Conservation (phyloP, 1,140 invertebrate species). For the Delia radicum region DNA sequence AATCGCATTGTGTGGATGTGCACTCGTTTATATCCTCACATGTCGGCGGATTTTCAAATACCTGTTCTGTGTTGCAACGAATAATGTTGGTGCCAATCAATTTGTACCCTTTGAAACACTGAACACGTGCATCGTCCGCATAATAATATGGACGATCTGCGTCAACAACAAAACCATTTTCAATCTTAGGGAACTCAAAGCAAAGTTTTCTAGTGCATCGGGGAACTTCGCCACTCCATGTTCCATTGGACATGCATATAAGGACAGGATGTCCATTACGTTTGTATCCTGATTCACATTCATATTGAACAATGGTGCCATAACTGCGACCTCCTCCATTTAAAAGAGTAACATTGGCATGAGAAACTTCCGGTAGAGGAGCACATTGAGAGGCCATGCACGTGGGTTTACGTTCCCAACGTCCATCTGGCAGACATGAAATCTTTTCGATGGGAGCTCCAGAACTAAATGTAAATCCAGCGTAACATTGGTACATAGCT, state of each 20-base stretch:
- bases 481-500: conserved; percentile 95
- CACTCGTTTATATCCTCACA: conserved; percentile 96
- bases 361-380: conserved; percentile 81
- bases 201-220: conserved; percentile 84
- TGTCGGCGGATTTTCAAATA: conserved; percentile 80
- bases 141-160: conserved; percentile 74
- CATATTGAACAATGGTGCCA: conserved; percentile 91
- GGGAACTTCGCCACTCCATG: conserved; percentile 91
- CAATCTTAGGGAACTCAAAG: conserved; percentile 77
- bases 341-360: conserved; percentile 84
- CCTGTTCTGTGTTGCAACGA: conserved; percentile 81
- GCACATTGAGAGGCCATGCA: conserved; percentile 92
- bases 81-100: conserved; percentile 83
- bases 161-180: conserved; percentile 83
- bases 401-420: conserved; percentile 88
- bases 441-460: conserved; percentile 86
- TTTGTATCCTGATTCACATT: conserved; percentile 91
- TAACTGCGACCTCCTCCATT: conserved; percentile 93
- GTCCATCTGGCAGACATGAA: conserved; percentile 81
- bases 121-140: conserved; percentile 88
- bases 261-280: conserved; percentile 85
- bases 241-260: conserved; percentile 93
- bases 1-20: conserved; percentile 82
- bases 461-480: conserved; percentile 91
- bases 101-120: conserved; percentile 88